Percentiles rank a stretch among this genome's conserved stretches.
Evolutionary conservation across 2,888 invertebrate species (phyloP).

Genomic region (Autographa gamma): DNA sequence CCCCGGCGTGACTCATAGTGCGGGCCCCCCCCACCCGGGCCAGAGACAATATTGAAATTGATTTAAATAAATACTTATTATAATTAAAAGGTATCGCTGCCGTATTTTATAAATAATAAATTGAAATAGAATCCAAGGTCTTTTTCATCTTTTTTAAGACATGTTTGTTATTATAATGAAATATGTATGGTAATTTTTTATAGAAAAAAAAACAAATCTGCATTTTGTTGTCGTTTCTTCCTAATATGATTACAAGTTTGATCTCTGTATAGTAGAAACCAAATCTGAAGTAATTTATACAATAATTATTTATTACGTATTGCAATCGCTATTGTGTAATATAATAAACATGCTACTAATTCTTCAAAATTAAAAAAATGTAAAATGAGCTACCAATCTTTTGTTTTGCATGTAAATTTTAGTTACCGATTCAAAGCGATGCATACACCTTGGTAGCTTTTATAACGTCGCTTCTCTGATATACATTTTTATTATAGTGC

Average conservation of each 20-base stretch:
- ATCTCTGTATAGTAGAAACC: conserved; percentile 84
- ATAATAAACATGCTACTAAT: conserved; percentile 61
- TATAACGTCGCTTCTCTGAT: conserved; percentile 65
- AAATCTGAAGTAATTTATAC: conserved; percentile 75
- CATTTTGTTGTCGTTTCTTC: conserved; percentile 78
- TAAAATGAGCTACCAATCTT: conserved; percentile 58
- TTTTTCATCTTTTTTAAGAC: conserved; percentile 89
- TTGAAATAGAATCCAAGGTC: conserved; percentile 86
- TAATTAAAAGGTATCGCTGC: conserved; percentile 87
- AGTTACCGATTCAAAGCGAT: conserved; percentile 73
- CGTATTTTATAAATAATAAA: conserved; percentile 87
- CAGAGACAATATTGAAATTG: conserved; percentile 89
- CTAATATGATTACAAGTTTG: conserved; percentile 75
- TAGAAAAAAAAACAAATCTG: conserved; percentile 85
- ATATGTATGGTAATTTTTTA: conserved; percentile 86
- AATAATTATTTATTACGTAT: conserved; percentile 72
- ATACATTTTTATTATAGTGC: conserved; percentile 73
- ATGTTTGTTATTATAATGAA: conserved; percentile 86
- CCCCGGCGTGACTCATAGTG: conserved; percentile 72
- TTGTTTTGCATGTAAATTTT: conserved; percentile 66
- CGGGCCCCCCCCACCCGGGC: conserved; percentile 74
- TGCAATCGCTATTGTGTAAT: conserved; percentile 62
- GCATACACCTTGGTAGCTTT: conserved; percentile 62
- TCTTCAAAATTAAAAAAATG: conserved; percentile 65
- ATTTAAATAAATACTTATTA: conserved; percentile 87